These are phyloP conservation scores for Phytoseiulus persimilis DNA, from an alignment of 2,888 invertebrate genomes.

Conservation along the genomic window DNA sequence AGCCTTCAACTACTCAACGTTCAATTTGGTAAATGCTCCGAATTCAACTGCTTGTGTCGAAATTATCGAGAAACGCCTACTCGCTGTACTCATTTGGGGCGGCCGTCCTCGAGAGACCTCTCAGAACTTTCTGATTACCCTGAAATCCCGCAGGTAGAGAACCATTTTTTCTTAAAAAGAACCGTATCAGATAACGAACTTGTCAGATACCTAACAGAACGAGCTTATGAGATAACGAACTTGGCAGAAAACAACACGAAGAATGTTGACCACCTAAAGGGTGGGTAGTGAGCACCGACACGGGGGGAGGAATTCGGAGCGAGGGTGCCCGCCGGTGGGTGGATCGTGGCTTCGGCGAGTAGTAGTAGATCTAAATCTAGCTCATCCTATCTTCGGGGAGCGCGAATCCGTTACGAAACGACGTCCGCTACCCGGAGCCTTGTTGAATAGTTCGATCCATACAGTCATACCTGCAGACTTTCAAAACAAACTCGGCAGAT, in stretches of 20 bases:
- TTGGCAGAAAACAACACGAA: conserved; percentile 12
- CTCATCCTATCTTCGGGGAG: background rate
- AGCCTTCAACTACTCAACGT: no score
- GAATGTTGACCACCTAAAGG: background rate
- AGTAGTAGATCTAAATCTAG: background rate
- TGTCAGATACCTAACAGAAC: no score
- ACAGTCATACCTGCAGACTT: background rate
- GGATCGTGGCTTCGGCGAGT: background rate
- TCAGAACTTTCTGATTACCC: no score
- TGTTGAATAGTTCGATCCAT: background rate
- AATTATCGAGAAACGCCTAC: no score
- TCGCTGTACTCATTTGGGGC: no score
- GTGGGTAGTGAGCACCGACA: background rate
- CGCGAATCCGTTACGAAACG: background rate
- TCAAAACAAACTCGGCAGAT: background rate
- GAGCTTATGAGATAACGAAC: no score
- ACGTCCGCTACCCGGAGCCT: background rate
- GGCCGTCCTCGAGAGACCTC: no score
- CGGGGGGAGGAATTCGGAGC: background rate
- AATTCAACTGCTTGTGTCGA: no score
- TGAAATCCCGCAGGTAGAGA: no score
- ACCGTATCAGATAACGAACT: no score
- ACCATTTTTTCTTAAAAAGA: no score
- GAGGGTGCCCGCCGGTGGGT: background rate
- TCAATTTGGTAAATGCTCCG: no score